Percentiles rank a stretch among this genome's conserved stretches.
These are phyloP conservation scores for Cassiopea xamachana DNA, from an alignment of 30 jellyfish, hydroid and myxozoan species.

Conservation along the genomic window DNA sequence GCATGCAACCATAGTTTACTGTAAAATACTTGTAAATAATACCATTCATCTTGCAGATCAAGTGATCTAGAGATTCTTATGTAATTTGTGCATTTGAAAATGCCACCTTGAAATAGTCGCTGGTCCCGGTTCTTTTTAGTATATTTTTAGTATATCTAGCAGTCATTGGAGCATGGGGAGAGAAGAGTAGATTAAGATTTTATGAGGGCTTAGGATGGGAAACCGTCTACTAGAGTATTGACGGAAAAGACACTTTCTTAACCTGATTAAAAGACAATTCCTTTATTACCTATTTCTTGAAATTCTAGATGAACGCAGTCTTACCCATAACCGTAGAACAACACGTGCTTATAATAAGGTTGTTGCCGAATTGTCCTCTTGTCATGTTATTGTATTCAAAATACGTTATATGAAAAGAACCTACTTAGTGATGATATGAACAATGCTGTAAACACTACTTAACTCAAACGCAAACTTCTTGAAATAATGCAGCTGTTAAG, in stretches of 20 bases:
- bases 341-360: background rate
- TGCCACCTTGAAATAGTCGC: too few species aligned
- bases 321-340: background rate
- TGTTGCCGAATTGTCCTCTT: background rate
- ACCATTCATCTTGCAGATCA: too few species aligned
- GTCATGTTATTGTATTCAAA: background rate
- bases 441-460: background rate
- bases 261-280: background rate
- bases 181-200: background rate
- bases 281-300: background rate
- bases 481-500: background rate
- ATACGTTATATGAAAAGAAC: background rate
- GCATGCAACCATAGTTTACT: too few species aligned
- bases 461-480: background rate
- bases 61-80: too few species aligned
- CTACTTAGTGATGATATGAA: background rate
- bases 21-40: too few species aligned
- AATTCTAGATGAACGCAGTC: conserved; percentile 2
- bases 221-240: background rate
- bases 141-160: background rate
- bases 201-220: background rate
- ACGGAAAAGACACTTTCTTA: background rate
- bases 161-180: conserved; percentile 4
- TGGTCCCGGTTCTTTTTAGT: too few species aligned
- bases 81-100: too few species aligned